Evolutionary conservation across 2,113 vertebrate genomes (phyloP).

Genomic region (Ranitomeya variabilis): DNA sequence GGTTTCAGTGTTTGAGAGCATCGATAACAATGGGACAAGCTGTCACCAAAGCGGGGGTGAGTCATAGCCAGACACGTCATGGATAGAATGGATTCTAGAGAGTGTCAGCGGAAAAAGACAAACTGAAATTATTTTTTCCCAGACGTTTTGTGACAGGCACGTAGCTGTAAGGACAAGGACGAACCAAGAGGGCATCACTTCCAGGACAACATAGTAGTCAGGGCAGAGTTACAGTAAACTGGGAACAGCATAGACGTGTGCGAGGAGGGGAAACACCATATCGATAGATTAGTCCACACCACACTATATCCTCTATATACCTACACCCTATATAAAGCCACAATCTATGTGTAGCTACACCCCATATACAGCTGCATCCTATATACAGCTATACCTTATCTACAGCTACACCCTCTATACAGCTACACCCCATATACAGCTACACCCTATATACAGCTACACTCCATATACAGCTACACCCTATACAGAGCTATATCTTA

Average conservation of each 20-base stretch:
- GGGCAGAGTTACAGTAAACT: background rate
- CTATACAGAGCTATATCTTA: background rate
- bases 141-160: background rate
- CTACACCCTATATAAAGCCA: background rate
- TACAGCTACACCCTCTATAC: background rate
- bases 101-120: conserved; percentile 37
- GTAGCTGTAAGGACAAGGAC: conserved; percentile 32
- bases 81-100: conserved; percentile 13
- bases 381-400: background rate
- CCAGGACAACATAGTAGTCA: conserved; percentile 1
- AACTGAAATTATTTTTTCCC: conserved; percentile 1
- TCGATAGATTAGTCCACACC: background rate
- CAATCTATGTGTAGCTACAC: background rate
- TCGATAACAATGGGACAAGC: conserved; percentile 30
- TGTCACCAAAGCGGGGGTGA: conserved; percentile 43
- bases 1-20: conserved; percentile 16
- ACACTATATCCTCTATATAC: background rate
- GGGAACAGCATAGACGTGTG: background rate
- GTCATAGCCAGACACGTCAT: conserved; percentile 35
- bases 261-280: background rate
- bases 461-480: background rate
- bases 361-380: background rate
- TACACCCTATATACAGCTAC: background rate
- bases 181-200: conserved; percentile 7
- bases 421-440: background rate